phyloP scores from a whole-genome alignment of 1,140 invertebrate species.

The Hydropsyche tenuis region DNA sequence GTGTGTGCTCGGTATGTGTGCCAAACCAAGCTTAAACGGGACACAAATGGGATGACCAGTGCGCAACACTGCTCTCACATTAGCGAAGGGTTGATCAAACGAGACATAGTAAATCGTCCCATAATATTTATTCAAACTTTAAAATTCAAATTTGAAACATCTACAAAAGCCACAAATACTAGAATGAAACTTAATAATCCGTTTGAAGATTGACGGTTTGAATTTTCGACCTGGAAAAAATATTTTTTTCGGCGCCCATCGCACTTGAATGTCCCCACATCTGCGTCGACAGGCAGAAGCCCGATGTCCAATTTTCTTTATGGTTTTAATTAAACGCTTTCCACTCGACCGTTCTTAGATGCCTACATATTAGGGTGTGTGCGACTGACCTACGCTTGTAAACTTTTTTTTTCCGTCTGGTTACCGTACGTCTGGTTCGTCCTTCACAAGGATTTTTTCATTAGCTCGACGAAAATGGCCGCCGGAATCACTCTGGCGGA shows the following conservation, averaged over 20 bases:
- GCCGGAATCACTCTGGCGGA: conserved; percentile 5
- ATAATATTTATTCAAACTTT: background rate
- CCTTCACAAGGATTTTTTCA: conserved; percentile 49
- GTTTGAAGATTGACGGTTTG: background rate
- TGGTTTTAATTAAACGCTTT: conserved; percentile 52
- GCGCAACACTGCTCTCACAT: conserved; percentile 46
- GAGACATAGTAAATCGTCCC: background rate
- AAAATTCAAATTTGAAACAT: background rate
- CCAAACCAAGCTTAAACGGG: conserved; percentile 48
- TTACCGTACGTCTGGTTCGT: conserved; percentile 24
- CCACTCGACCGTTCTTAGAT: conserved; percentile 49
- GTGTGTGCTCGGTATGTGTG: conserved; percentile 29
- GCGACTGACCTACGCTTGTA: conserved; percentile 8
- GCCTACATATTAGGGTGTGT: conserved; percentile 46
- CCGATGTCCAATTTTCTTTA: conserved; percentile 51
- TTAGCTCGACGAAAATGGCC: conserved; percentile 34
- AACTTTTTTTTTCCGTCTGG: background rate
- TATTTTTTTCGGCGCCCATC: background rate
- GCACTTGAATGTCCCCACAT: conserved; percentile 35
- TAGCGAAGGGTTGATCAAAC: conserved; percentile 40
- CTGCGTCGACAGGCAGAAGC: conserved; percentile 32
- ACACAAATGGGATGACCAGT: conserved; percentile 47
- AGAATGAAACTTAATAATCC: too few relatives aligned
- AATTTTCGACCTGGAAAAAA: background rate
- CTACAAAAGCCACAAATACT: background rate